Base-by-base conservation (phyloP, 2,797 vertebrate species). In the Sebastes reedi region DNA sequence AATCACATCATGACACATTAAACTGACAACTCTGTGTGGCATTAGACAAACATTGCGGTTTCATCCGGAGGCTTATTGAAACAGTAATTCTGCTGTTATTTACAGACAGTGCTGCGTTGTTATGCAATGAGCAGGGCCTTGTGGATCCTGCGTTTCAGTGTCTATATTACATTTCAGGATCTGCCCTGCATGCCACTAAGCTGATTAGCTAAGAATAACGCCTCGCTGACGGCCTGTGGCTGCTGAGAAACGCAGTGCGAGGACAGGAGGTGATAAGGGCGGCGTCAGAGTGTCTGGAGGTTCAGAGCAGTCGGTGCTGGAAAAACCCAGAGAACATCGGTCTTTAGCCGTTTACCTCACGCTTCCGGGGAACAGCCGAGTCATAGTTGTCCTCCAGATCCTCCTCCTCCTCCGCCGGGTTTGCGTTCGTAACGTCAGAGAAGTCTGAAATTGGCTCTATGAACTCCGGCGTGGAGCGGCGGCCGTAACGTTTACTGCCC, bases 401-500 rank as follows among this genome's bases (percentile, higher is more conserved):
- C 9, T 81, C 75, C 3, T 62, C 69, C 14, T 60, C 82, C 5
- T 71, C 55, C 0, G 8, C 24, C 1, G 46, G 32, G 76, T 85
- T 72, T 36, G 73, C 2, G 11, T 22, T 22, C 0, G 89, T 90
- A 81, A 95, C 95, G 83, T 96, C 94, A 0, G 94, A 87, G 20
- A 94, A 92, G 75, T 96, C 96, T 4, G 96, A 90, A 88, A 89
- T 79, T 0, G 96, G 77, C 69, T 96, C 94, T 24, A 87, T 93
- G 79, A 97, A 96, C 85, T 98, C 98, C 0, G 98, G 98, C 8
- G 96, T 95, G 29, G 98, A 97, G 1, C 97, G 96, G 4, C 98
- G 96, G 39, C 98, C 98, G 0, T 99, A 99, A 9, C 97, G 97
- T 69, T 99, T 99, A 24, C 97, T 95, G 0, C 97, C 97, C 84